Evolutionary conservation across 2,113 vertebrate species (phyloP), one percentile per base, ranked within the genome.

Genomic region (Dromaius novaehollandiae): DNA sequence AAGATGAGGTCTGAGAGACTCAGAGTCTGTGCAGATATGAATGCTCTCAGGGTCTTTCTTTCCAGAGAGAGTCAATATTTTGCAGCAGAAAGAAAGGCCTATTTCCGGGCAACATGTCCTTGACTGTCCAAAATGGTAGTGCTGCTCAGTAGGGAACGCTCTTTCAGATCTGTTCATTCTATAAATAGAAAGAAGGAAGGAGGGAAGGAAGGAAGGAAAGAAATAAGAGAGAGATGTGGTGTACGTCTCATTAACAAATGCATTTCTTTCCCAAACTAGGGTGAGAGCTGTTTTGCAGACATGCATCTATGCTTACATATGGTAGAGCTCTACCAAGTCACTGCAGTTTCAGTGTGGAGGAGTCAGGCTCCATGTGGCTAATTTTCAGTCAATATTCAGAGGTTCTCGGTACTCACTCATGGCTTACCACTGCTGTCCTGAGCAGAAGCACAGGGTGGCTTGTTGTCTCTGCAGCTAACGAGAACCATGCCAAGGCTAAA

Each of bases 111-210:
- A 89, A 20, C 25, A 10, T 9, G 63, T 73, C 73, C 76, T 90
- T 95, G 87, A 76, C 65, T 92, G 74, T n/a, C 74, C 81, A 48
- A 84, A 60, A 51, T 88, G 68, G 50, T 15, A 88, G 50, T 1
- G 4, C 46, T 81, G 19, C 53, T 77, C 30, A 70, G 36, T 82
- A 81, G 92, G 69, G 93, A 96, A 50, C 38, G 38, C 25, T 88
- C n/a, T 94, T 96, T 92, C 68, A n/a, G 61, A 92, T 78, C 42
- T 51, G 42, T 84, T 88, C 90, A 56, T 42, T 88, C 88, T 94
- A 92, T 92, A 86, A 96, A 95, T 22, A 91, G 91, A 93, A 95
- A 81, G 60, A 61, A 93, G 86, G 76, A 84, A 85, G 93, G 70
- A 73, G 77, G 65, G 15, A 81, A 82, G 69, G n/a, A 83, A 86